A percentile compares a stretch with the other conserved stretches of the same genome.
Evolutionary conservation across 2,888 invertebrate species (phyloP).

Genomic region (Podotricha telesiphe): DNA sequence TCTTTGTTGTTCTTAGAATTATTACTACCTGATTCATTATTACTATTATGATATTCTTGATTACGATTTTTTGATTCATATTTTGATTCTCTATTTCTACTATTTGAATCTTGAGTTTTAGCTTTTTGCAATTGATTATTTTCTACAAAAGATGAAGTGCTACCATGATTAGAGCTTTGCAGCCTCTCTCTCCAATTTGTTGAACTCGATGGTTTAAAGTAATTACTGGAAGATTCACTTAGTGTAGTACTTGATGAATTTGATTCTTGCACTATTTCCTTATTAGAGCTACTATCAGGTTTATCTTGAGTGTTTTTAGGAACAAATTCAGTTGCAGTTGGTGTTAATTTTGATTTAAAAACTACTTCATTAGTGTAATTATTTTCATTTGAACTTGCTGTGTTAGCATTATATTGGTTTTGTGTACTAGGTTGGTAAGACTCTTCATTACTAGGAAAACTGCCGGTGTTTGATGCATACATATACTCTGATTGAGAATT

Average conservation of each 20-base stretch:
- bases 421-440: slow-evolving; percentile 56
- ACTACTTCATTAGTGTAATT: slow-evolving; percentile 63
- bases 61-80: slow-evolving; percentile 48
- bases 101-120: slow-evolving; percentile 53
- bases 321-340: slow-evolving; percentile 84
- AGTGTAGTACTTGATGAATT: slow-evolving; percentile 41
- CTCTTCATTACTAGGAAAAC: slow-evolving; percentile 53
- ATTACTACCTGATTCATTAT: slow-evolving; percentile 34
- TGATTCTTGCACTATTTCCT: slow-evolving; percentile 46
- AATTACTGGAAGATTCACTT: slow-evolving; percentile 50
- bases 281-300: slow-evolving; percentile 49
- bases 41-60: slow-evolving; percentile 47
- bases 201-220: slow-evolving; percentile 56
- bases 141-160: slow-evolving; percentile 41
- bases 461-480: slow-evolving; percentile 57
- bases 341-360: slow-evolving; percentile 80
- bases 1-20: slow-evolving; percentile 35
- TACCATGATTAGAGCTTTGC: slow-evolving; percentile 53
- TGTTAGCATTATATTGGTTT: slow-evolving; percentile 51
- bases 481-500: slow-evolving; percentile 58
- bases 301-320: slow-evolving; percentile 70
- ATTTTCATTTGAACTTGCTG: slow-evolving; percentile 51
- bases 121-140: slow-evolving; percentile 50
- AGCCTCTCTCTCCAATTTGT: slow-evolving; percentile 73
- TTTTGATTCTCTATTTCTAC: slow-evolving; percentile 45